Percentiles rank a stretch among this genome's conserved stretches.
These are phyloP conservation scores for Lutraria lutraria DNA, from an alignment of 2,888 invertebrate species.

Conservation along the genomic window DNA sequence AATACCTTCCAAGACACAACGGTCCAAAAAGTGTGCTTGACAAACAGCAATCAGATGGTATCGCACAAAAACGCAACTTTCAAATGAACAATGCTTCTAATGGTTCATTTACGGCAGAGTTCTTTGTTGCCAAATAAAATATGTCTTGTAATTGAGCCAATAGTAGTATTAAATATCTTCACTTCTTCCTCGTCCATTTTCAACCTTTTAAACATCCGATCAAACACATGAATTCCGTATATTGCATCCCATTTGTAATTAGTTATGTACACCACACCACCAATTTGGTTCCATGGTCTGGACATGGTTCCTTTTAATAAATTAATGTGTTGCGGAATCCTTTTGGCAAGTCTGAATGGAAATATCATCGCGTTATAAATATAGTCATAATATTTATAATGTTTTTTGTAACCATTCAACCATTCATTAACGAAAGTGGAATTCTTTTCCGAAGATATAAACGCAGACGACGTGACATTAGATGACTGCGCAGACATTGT, in stretches of 20 bases:
- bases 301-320: constrained; percentile 34
- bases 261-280: not conserved
- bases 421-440: constrained; percentile 49
- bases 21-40: constrained; percentile 57
- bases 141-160: constrained; percentile 47
- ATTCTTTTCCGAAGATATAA: constrained; percentile 50
- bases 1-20: constrained; percentile 42
- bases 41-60: too few species aligned
- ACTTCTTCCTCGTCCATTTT: constrained; percentile 18
- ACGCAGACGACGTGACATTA: constrained; percentile 26
- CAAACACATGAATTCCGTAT: constrained; percentile 40
- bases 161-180: constrained; percentile 28
- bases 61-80: too few species aligned
- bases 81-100: not conserved
- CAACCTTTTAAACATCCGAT: not conserved
- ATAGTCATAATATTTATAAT: constrained; percentile 36
- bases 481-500: constrained; percentile 33
- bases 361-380: constrained; percentile 47
- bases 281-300: constrained; percentile 15
- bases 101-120: not conserved
- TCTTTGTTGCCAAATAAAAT: constrained; percentile 46
- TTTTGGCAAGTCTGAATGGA: constrained; percentile 4
- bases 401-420: constrained; percentile 44
- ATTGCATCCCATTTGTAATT: constrained; percentile 35
- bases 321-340: constrained; percentile 22